These are phyloP conservation scores for Dasyprocta punctata DNA, from an alignment of 2,113 vertebrate species.

Conservation along the genomic window DNA sequence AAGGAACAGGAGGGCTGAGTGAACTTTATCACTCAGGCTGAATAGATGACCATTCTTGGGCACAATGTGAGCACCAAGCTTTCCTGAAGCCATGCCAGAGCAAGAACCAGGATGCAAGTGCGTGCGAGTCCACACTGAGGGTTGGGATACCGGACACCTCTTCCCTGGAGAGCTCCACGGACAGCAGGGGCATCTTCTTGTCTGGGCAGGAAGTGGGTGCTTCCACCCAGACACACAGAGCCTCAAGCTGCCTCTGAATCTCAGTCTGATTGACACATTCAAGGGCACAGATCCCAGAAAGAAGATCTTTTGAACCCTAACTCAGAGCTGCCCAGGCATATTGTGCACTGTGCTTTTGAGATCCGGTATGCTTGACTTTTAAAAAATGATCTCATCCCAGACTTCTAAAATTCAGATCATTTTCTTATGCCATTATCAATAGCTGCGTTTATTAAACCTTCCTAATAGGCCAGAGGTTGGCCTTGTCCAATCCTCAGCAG, in stretches of 20 bases:
- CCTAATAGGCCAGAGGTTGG: neutral
- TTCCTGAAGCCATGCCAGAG: slow-evolving; percentile 52
- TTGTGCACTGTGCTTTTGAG: neutral
- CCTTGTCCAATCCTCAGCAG: neutral
- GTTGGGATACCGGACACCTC: neutral
- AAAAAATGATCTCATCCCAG: neutral
- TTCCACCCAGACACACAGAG: rapidly evolving
- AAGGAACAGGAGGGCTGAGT: slow-evolving; percentile 50
- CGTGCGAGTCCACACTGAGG: neutral
- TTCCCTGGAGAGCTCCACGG: neutral
- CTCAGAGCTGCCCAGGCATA: neutral
- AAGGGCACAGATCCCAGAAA: neutral
- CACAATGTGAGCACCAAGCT: slow-evolving; percentile 42
- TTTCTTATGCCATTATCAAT: neutral
- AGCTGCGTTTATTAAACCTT: neutral
- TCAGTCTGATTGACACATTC: neutral
- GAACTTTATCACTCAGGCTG: neutral
- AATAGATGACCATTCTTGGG: slow-evolving; percentile 19
- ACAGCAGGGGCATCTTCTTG: neutral
- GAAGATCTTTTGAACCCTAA: neutral
- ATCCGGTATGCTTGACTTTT: neutral
- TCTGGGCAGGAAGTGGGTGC: neutral
- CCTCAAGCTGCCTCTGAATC: neutral
- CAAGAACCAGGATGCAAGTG: slow-evolving; percentile 31
- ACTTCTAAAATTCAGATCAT: neutral